phyloP scores from a whole-genome alignment of 2,888 invertebrate genomes.

The Lochmaea capreae region DNA sequence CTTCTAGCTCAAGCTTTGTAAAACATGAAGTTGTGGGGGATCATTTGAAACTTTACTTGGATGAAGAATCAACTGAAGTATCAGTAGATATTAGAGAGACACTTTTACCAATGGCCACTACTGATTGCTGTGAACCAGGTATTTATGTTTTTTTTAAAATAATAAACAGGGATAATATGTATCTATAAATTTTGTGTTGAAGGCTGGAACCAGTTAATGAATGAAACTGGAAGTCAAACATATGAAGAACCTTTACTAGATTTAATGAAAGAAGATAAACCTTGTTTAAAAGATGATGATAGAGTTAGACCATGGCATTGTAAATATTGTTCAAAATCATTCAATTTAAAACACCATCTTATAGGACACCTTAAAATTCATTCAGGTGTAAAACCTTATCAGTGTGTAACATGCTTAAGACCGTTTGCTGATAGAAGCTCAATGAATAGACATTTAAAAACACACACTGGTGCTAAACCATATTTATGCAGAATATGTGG shows the following conservation, averaged over 20 bases:
- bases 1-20: not conserved
- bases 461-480: constrained; percentile 7
- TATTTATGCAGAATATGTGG: constrained; percentile 15
- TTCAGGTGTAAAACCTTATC: constrained; percentile 10
- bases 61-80: constrained; percentile 7
- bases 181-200: not conserved
- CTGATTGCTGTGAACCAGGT: constrained; percentile 13
- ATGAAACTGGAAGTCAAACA: not conserved
- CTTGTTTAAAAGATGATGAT: not conserved
- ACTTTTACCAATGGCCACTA: not conserved
- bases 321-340: constrained; percentile 3
- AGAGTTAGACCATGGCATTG: constrained; percentile 13
- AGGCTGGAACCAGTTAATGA: constrained; percentile 11
- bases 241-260: constrained; percentile 9
- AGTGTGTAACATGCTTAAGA: constrained; percentile 5
- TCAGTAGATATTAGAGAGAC: constrained; percentile 7
- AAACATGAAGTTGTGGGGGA: constrained; percentile 9
- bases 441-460: constrained; percentile 14
- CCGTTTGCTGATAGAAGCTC: constrained; percentile 11
- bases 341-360: constrained; percentile 11
- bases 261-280: constrained; percentile 4
- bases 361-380: constrained; percentile 16
- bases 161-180: not conserved
- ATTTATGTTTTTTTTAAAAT: not conserved
- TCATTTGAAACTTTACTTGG: constrained; percentile 1